Percentiles rank a stretch among this genome's conserved stretches.
These are phyloP conservation scores for Ormyrus labotus DNA, from an alignment of 2,888 invertebrate species.

Conservation along the genomic window DNA sequence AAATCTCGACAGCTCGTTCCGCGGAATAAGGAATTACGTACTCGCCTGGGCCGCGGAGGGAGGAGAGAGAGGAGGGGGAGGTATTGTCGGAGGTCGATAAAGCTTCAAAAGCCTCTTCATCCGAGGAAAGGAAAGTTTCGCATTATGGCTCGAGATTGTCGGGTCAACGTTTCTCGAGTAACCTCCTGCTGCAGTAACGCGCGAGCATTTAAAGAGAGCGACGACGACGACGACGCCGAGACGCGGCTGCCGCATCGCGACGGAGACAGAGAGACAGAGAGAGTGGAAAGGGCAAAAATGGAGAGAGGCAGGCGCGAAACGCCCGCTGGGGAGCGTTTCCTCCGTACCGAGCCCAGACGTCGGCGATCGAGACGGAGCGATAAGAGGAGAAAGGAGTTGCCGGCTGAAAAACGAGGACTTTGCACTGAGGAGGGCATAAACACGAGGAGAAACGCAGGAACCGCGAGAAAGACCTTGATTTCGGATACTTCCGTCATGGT, in stretches of 20 bases:
- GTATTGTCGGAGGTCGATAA: constrained; percentile 46
- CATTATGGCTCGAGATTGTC: constrained; percentile 39
- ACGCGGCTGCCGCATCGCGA: not conserved
- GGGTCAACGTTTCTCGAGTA: constrained; percentile 11
- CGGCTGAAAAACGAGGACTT: too few relatives aligned
- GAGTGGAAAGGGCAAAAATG: not conserved
- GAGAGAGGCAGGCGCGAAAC: constrained; percentile 30
- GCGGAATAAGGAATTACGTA: constrained; percentile 44
- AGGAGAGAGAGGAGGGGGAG: not conserved
- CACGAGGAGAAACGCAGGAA: not conserved
- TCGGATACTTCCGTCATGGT: too few relatives aligned
- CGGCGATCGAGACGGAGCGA: constrained; percentile 36
- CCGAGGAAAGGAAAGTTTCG: constrained; percentile 43
- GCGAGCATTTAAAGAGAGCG: constrained; percentile 38
- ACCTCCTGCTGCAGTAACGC: not conserved
- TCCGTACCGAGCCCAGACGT: not conserved
- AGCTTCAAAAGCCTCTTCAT: constrained; percentile 51
- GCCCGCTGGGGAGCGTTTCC: constrained; percentile 17
- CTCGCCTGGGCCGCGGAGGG: not conserved
- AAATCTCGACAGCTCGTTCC: constrained; percentile 26
- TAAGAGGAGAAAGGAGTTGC: constrained; percentile 30
- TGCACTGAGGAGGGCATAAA: constrained; percentile 22
- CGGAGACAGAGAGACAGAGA: not conserved
- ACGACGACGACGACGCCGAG: not conserved
- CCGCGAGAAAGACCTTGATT: too few relatives aligned